Conservation (phyloP, 2,888 invertebrate species). For the Incurvaria masculella region DNA sequence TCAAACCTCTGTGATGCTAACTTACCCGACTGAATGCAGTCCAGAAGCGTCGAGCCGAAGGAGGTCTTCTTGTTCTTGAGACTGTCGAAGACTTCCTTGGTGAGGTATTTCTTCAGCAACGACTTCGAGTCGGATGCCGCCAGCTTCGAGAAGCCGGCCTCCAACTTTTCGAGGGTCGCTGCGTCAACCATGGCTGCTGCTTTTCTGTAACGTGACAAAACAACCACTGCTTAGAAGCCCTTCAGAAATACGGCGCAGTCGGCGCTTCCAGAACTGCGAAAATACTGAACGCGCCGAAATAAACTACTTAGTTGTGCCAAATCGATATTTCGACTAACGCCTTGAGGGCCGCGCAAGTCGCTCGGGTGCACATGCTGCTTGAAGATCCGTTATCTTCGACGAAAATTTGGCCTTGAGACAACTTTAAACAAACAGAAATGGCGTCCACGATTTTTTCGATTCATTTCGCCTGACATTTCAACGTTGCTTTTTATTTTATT, state of each 20-base stretch:
- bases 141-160: conserved; percentile 86
- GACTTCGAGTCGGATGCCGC: conserved; percentile 90
- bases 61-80: conserved; percentile 92
- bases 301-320: too few relatives aligned
- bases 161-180: conserved; percentile 86
- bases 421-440: too few relatives aligned
- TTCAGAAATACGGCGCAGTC: not conserved
- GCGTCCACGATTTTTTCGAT: too few relatives aligned
- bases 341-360: conserved; percentile 48
- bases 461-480: too few relatives aligned
- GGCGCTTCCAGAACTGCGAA: too few relatives aligned
- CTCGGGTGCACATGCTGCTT: conserved; percentile 43
- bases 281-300: too few relatives aligned
- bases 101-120: conserved; percentile 93
- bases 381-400: too few relatives aligned
- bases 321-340: too few relatives aligned
- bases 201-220: conserved; percentile 66
- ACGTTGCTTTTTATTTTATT: too few relatives aligned
- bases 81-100: conserved; percentile 86
- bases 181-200: conserved; percentile 87
- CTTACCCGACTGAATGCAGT: conserved; percentile 96
- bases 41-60: conserved; percentile 89
- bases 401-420: too few relatives aligned
- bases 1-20: too few relatives aligned
- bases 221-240: conserved; percentile 7